Base-by-base conservation (phyloP, 1,140 invertebrate species). In the Eriocheir sinensis region DNA sequence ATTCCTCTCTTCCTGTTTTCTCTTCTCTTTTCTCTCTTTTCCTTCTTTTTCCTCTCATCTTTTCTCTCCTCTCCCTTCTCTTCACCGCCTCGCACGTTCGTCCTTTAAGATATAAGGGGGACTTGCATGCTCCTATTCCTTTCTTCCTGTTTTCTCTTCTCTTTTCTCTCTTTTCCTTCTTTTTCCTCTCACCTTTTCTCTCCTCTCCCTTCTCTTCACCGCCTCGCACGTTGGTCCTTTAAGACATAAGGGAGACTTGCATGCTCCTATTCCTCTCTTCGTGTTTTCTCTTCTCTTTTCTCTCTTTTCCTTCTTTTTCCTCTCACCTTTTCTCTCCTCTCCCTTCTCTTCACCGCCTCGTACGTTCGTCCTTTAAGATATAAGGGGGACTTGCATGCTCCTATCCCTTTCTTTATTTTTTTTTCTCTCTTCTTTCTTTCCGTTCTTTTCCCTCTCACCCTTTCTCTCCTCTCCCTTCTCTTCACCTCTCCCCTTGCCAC, bases 121-220 rank as follows among this genome's bases (percentile, higher is more conserved):
- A 53, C 21, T 3, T 53, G 48, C 12, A 53, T 53, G 48, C 21
- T 53, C 21, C 21, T 53, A 53, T 53, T 53, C 12, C 12, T 48
- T 48, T 6, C 53, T 72, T 3, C 27, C 27, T 21, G 21, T 72
- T n/a, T 2, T 0, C 21, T 72, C 60, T 72, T 1, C 2, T n/a
- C n/a, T n/a, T 72, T n/a, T 72, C 60, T 72, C 60, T 72, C 60
- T 72, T n/a, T 72, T 21, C 21, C 60, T 72, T n/a, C n/a, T n/a
- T 72, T n/a, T 72, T n/a, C n/a, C 60, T 72, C 60, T 72, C 60
- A n/a, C 60, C n/a, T n/a, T 72, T n/a, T 72, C 60, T 72, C 60
- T 72, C 60, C 15, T n/a, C 27, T 72, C 60, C n/a, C 60, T n/a
- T n/a, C 60, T 72, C 17, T n/a, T 48, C 21, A 6, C 27, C 21